These are phyloP conservation scores for Philopedon plagiatum DNA, from an alignment of 2,888 invertebrate genomes.

Conservation along the genomic window DNA sequence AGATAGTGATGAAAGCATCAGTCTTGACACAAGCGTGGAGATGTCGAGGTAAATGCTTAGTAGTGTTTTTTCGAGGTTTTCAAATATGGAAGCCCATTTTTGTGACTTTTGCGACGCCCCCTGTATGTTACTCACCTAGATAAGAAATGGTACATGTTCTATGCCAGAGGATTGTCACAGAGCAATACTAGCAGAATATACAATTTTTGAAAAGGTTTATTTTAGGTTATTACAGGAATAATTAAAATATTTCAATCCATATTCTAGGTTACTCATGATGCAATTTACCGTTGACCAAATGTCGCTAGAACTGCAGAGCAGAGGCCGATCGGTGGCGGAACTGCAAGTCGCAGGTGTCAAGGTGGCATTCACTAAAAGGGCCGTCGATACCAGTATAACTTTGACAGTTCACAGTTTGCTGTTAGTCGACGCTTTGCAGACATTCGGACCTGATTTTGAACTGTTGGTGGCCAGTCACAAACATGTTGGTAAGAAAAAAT, in stretches of 20 bases:
- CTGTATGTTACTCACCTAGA: no score
- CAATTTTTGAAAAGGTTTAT: no score
- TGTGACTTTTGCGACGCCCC: no score
- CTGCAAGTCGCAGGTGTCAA: conserved; percentile 92
- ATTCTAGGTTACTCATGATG: conserved; percentile 77
- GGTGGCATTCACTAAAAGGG: conserved; percentile 81
- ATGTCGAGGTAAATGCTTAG: conserved; percentile 72
- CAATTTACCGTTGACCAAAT: conserved; percentile 92
- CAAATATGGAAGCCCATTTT: no score
- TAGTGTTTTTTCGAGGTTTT: no score
- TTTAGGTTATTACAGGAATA: no score
- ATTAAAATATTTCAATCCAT: not conserved
- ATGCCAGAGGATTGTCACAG: no score
- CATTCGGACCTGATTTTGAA: conserved; percentile 96
- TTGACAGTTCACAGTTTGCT: conserved; percentile 93
- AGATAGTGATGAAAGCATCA: conserved; percentile 68
- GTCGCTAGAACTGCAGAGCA: conserved; percentile 88
- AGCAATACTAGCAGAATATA: no score
- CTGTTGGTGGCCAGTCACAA: conserved; percentile 94
- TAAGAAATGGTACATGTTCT: no score
- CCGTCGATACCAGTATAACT: conserved; percentile 82
- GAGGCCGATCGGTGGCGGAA: conserved; percentile 92
- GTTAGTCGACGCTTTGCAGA: conserved; percentile 95
- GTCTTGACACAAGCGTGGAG: conserved; percentile 70
- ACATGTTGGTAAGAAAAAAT: conserved; percentile 82